Evolutionary conservation across 2,113 vertebrate species (phyloP).

Genomic region (Oxygymnocypris stewartii): DNA sequence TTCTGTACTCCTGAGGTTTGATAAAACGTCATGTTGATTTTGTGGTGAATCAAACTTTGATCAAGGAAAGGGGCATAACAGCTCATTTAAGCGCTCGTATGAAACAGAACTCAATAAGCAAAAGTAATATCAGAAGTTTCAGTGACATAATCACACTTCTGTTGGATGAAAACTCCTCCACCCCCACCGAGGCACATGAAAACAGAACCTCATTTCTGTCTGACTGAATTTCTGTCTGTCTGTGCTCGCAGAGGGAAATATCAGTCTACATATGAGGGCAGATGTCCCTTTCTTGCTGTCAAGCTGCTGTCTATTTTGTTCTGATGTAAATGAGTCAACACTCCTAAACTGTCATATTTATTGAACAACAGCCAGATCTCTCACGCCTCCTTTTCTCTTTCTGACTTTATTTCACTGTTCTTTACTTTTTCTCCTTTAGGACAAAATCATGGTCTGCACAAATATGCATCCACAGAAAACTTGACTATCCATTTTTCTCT

Average conservation of each 20-base stretch:
- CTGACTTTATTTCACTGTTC: neutral
- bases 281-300: conserved; percentile 41
- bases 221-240: conserved; percentile 33
- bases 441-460: neutral
- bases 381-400: neutral
- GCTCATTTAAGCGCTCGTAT: neutral
- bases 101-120: conserved; percentile 36
- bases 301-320: conserved; percentile 33
- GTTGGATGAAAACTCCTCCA: conserved; percentile 28
- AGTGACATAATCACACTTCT: conserved; percentile 41
- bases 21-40: neutral
- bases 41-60: conserved; percentile 11
- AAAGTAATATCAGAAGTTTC: conserved; percentile 39
- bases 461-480: neutral
- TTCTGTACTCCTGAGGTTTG: neutral
- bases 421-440: neutral
- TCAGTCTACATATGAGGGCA: conserved; percentile 35
- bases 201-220: conserved; percentile 30
- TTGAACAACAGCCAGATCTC: neutral
- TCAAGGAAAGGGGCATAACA: neutral
- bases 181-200: conserved; percentile 13
- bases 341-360: conserved; percentile 9
- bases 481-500: neutral
- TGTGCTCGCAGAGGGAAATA: conserved; percentile 35
- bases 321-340: conserved; percentile 35